Base-by-base conservation (phyloP, 2,113 vertebrate genomes). In the Centropristis striata region DNA sequence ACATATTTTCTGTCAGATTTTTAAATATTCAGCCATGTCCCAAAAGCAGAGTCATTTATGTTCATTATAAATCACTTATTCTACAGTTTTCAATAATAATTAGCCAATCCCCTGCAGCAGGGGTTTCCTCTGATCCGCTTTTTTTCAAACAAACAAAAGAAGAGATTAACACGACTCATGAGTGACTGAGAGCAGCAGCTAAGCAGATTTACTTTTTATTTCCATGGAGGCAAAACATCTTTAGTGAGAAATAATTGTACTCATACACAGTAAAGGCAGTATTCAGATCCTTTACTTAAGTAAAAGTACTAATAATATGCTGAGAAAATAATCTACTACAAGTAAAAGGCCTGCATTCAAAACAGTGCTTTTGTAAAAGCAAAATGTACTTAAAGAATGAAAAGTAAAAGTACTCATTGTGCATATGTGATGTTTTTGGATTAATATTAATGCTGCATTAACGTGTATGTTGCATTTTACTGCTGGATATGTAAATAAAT, bases 131-230 rank as follows among this genome's bases (percentile, higher is more conserved):
- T 79, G 53, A 55, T 68, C 47, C 71, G 63, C 2, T 1, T 55
- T 6, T 42, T 57, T 65, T 57, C 70, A 66, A 55, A 63, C 46
- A 37, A 69, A 89, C 78, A 86, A 85, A 81, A 71, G 78, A 78
- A 59, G 25, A 80, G 88, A 86, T 89, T 89, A 90, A 44, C 78
- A 21, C 5, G 46, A 6, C 79, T 85, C 84, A 78, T 60, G 65
- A 28, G 90, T 23, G 53, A 65, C 67, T 11, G 46, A 77, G 58
- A 70, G 71, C 63, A 75, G 63, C 69, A 16, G 76, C 84, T 90
- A 80, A 84, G 78, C 60, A 71, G 80, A 88, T 89, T 86, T 84
- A 82, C 41, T 81, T 71, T 77, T 86, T 49, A 89, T 87, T 78
- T 78, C 77, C 69, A 53, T 32, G 28, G 42, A 78, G 41, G 11